Conservation (phyloP, 2,797 vertebrate species). For the Halcyon badia region DNA sequence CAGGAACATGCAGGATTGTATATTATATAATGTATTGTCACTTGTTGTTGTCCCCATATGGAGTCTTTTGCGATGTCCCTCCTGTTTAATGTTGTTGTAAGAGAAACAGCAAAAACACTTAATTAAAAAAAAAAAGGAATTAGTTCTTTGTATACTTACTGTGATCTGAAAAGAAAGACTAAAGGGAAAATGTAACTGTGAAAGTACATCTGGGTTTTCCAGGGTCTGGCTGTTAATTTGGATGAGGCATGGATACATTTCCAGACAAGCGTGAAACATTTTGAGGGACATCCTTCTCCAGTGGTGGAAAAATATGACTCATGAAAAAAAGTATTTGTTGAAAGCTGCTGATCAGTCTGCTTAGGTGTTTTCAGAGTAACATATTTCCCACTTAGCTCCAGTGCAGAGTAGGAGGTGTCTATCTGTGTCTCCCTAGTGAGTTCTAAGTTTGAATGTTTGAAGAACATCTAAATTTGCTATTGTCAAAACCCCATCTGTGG, state of each 20-base stretch:
- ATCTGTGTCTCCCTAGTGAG: conserved; percentile 15
- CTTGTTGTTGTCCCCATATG: neutral
- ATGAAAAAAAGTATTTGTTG: neutral
- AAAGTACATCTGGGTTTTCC: neutral
- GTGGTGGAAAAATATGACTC: neutral
- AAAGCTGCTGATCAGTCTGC: neutral
- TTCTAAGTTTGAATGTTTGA: conserved; percentile 46
- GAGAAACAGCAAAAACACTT: neutral
- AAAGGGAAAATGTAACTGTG: neutral
- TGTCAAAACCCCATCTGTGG: conserved; percentile 63
- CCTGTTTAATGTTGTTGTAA: neutral
- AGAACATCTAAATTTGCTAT: conserved; percentile 51
- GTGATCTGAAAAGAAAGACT: neutral
- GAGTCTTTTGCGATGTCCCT: neutral
- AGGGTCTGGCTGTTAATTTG: neutral
- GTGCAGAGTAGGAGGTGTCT: neutral
- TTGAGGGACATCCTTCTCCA: neutral
- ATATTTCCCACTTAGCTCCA: neutral
- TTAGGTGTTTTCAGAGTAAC: neutral
- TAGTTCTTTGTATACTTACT: neutral
- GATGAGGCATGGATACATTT: neutral
- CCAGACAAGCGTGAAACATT: neutral
- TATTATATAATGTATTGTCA: neutral
- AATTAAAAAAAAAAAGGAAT: neutral
- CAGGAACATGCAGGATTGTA: neutral